Conservation (phyloP, 2,888 invertebrate species). For the Pollenia amentaria region DNA sequence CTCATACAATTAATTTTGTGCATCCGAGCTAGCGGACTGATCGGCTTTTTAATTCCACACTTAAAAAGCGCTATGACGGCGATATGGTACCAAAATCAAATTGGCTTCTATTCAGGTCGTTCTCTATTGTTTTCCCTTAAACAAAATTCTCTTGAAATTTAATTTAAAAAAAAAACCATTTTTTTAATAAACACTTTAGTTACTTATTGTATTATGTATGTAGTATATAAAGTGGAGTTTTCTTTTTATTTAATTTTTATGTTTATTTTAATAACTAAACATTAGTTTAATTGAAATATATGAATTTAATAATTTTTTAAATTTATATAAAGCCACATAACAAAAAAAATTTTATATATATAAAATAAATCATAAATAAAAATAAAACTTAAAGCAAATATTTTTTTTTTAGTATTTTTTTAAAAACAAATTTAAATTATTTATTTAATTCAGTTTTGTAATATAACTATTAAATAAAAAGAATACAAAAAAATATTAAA, state of each 20-base stretch:
- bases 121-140: neutral
- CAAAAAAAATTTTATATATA: conserved; percentile 52
- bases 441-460: conserved; percentile 52
- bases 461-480: conserved; percentile 35
- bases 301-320: conserved; percentile 60
- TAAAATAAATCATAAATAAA: conserved; percentile 59
- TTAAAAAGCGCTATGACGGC: no score
- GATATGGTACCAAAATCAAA: no score
- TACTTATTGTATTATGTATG: conserved; percentile 24
- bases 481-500: conserved; percentile 41
- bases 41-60: no score
- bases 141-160: conserved; percentile 13
- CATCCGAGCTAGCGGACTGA: no score
- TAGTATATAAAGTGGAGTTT: conserved; percentile 42
- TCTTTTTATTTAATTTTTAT: conserved; percentile 52
- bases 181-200: conserved; percentile 55
- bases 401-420: conserved; percentile 21
- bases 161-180: neutral
- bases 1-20: no score
- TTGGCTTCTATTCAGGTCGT: no score
- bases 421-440: conserved; percentile 48
- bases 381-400: conserved; percentile 64
- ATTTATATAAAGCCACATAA: conserved; percentile 71
- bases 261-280: conserved; percentile 66
- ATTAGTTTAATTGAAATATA: conserved; percentile 65